phyloP scores from a whole-genome alignment of 2,888 invertebrate genomes.

The Oscheius sp. region DNA sequence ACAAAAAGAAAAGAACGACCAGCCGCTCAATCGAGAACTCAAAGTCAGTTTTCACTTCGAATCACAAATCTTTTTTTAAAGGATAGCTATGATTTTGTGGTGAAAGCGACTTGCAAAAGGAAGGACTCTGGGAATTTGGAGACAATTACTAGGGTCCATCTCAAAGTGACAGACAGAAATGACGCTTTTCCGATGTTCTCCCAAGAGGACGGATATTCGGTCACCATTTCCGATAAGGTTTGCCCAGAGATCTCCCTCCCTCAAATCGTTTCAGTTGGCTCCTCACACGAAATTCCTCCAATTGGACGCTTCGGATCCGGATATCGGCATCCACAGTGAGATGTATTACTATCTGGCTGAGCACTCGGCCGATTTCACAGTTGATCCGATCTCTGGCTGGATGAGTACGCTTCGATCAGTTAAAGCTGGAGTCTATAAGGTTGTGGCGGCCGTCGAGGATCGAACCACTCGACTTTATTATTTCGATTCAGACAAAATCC shows the following conservation, averaged over 20 bases:
- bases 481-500: slow-evolving; percentile 47
- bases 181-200: slow-evolving; percentile 93
- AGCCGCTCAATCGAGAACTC: slow-evolving; percentile 91
- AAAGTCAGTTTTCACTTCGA: slow-evolving; percentile 75
- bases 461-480: slow-evolving; percentile 61
- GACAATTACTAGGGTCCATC: slow-evolving; percentile 57
- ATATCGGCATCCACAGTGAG: slow-evolving; percentile 92
- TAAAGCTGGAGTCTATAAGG: slow-evolving; percentile 45
- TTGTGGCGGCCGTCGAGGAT: slow-evolving; percentile 60
- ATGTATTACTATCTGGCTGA: slow-evolving; percentile 87
- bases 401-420: slow-evolving; percentile 50
- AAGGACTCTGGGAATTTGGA: slow-evolving; percentile 72
- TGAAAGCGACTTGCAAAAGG: slow-evolving; percentile 78
- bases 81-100: slow-evolving; percentile 70
- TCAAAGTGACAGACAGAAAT: slow-evolving; percentile 71
- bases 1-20: slow-evolving; percentile 85
- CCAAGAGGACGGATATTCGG: slow-evolving; percentile 82
- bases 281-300: slow-evolving; percentile 25
- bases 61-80: slow-evolving; percentile 16
- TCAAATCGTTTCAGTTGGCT: slow-evolving; percentile 3
- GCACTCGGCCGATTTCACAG: slow-evolving; percentile 80
- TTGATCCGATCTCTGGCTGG: slow-evolving; percentile 80
- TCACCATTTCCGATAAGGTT: slow-evolving; percentile 51
- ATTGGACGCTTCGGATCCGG: slow-evolving; percentile 89
- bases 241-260: neutral